Conservation (phyloP, 2,888 invertebrate species). For the Chalcosyrphus nemorum region DNA sequence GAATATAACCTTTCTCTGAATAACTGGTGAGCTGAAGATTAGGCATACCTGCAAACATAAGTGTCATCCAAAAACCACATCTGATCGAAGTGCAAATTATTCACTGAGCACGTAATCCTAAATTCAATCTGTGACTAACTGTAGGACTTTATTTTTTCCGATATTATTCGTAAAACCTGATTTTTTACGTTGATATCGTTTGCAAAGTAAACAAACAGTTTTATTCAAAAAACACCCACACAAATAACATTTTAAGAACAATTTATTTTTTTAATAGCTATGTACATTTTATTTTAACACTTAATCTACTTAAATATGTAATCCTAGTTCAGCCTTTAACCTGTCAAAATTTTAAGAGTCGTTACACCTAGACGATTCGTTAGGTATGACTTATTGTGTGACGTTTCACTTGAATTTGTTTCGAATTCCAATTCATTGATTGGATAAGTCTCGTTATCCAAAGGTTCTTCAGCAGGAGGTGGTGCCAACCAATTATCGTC, state of each 20-base stretch:
- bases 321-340: background rate
- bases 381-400: background rate
- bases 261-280: too few species aligned
- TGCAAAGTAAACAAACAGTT: background rate
- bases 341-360: constrained; percentile 9
- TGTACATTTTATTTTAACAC: background rate
- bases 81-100: too few species aligned
- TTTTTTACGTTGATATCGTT: too few species aligned
- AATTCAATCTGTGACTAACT: too few species aligned
- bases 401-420: background rate
- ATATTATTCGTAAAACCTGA: too few species aligned
- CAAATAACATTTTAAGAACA: too few species aligned
- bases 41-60: too few species aligned
- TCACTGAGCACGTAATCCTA: too few species aligned
- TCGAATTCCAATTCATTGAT: background rate
- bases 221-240: background rate
- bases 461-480: background rate
- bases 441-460: background rate
- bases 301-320: background rate
- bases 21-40: too few species aligned
- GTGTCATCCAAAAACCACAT: too few species aligned
- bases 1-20: too few species aligned
- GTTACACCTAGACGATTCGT: background rate
- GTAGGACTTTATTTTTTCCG: too few species aligned
- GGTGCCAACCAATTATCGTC: background rate